phyloP scores from a whole-genome alignment of 1,140 invertebrate species.

The Bombus ignitus region DNA sequence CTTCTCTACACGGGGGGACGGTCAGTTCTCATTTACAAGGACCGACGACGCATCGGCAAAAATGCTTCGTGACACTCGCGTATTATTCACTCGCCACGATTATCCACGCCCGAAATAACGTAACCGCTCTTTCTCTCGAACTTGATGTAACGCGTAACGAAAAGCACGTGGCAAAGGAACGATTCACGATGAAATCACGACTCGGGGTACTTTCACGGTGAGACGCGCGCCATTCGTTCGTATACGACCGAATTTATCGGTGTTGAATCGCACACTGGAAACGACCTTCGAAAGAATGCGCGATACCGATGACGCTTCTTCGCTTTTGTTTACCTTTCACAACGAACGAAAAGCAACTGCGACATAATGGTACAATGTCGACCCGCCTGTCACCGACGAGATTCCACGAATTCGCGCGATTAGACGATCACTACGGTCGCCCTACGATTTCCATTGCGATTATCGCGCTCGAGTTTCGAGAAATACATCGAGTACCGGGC shows the following conservation, averaged over 20 bases:
- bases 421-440: background rate
- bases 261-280: background rate
- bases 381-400: background rate
- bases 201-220: background rate
- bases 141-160: background rate
- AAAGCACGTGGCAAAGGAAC: constrained; percentile 19
- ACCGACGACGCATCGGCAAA: background rate
- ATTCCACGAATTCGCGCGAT: background rate
- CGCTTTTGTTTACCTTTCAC: constrained; percentile 15
- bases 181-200: background rate
- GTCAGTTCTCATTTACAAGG: constrained; percentile 1
- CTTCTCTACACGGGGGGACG: background rate
- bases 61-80: constrained; percentile 32
- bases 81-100: constrained; percentile 48
- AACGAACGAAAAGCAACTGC: background rate
- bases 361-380: background rate
- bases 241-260: background rate
- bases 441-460: background rate
- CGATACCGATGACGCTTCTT: too few species aligned
- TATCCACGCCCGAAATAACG: constrained; percentile 36
- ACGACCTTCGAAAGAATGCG: constrained; percentile 31
- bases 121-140: background rate
- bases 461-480: background rate
- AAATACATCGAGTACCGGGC: background rate
- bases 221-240: background rate